A percentile compares a stretch with the other conserved stretches of the same genome.
These are phyloP conservation scores for Erethizon dorsatum DNA, from an alignment of 2,797 vertebrate genomes.

Conservation along the genomic window DNA sequence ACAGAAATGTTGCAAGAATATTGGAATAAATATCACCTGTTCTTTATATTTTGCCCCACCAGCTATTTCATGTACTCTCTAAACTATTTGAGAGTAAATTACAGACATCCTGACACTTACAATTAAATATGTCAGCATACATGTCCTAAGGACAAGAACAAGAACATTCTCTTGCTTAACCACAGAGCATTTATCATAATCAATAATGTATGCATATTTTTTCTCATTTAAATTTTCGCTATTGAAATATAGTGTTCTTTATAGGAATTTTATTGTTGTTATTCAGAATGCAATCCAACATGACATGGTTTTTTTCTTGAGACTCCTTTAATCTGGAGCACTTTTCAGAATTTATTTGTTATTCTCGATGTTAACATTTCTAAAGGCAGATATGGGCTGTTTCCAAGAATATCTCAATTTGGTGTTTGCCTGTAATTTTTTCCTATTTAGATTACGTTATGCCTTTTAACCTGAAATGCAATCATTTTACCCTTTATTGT, in stretches of 20 bases:
- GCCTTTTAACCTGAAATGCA: background rate
- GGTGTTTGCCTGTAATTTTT: background rate
- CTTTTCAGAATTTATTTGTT: background rate
- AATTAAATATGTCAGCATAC: background rate
- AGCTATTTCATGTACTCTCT: background rate
- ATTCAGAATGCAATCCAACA: background rate
- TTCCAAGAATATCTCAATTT: constrained; percentile 1
- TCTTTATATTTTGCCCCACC: background rate
- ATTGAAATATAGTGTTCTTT: background rate
- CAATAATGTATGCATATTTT: background rate
- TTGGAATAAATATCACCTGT: background rate
- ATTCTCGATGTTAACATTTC: background rate
- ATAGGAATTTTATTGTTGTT: background rate
- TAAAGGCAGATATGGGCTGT: background rate
- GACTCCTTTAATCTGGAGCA: background rate
- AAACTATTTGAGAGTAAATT: background rate
- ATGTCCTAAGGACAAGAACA: background rate
- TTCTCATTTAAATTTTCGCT: background rate
- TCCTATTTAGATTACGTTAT: background rate
- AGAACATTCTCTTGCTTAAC: background rate
- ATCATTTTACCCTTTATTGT: background rate
- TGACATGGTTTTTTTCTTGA: background rate
- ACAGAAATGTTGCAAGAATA: background rate
- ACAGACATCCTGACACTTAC: background rate
- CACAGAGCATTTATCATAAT: background rate